phyloP scores from a whole-genome alignment of 30 jellyfish, hydroid and myxozoan species.

The Rhopilema esculentum region DNA sequence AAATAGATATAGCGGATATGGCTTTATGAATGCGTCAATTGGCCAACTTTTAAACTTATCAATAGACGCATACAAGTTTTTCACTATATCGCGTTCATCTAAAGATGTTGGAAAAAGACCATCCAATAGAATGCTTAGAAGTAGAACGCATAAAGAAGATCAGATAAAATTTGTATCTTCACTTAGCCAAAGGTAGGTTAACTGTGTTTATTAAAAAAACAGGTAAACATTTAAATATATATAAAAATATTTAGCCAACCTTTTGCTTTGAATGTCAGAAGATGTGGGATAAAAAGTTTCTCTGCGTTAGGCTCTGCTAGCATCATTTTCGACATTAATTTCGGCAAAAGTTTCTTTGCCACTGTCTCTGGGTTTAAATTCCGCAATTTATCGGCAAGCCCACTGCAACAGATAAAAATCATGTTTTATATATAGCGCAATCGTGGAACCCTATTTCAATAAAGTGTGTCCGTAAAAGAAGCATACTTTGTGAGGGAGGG shows the following conservation, averaged over 20 bases:
- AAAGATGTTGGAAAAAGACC: no score
- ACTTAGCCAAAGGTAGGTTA: neutral
- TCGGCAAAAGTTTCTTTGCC: slow-evolving; percentile 71
- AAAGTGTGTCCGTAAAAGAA: no score
- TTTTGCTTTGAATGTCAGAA: slow-evolving; percentile 32
- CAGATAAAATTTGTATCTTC: no score
- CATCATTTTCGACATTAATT: slow-evolving; percentile 69
- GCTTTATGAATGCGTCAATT: no score
- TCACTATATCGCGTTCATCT: no score
- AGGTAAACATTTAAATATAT: neutral
- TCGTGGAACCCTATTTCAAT: neutral
- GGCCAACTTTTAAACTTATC: no score
- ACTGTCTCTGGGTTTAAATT: slow-evolving; percentile 54
- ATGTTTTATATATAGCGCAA: neutral
- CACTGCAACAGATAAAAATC: slow-evolving; percentile 41
- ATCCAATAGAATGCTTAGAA: no score
- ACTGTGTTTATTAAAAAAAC: neutral
- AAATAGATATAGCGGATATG: no score
- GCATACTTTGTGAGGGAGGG: no score
- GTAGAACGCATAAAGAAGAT: no score
- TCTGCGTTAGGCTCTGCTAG: slow-evolving; percentile 90
- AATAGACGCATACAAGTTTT: no score
- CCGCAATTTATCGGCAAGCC: slow-evolving; percentile 48
- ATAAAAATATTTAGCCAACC: neutral
- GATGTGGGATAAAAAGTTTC: slow-evolving; percentile 63